phyloP scores from a whole-genome alignment of 1,140 invertebrate genomes.

The Drosophila serrata region DNA sequence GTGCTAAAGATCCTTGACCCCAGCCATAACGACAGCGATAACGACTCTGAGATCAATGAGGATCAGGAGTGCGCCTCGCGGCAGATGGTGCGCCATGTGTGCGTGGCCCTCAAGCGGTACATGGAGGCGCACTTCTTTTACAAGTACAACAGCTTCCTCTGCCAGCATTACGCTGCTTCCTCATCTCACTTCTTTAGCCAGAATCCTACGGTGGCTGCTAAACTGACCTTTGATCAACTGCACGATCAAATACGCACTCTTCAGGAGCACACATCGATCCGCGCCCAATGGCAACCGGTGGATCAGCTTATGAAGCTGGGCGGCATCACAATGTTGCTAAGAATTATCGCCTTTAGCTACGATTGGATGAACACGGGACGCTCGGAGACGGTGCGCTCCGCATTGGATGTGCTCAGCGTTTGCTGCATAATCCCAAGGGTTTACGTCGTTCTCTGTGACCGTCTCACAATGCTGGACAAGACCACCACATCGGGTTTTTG shows the following conservation, averaged over 20 bases:
- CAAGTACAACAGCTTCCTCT: constrained; percentile 92
- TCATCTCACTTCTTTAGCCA: constrained; percentile 64
- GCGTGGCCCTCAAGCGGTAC: constrained; percentile 95
- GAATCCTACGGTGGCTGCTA: constrained; percentile 68
- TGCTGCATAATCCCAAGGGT: constrained; percentile 96
- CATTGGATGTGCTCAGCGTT: constrained; percentile 95
- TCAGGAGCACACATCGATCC: constrained; percentile 91
- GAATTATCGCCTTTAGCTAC: constrained; percentile 95
- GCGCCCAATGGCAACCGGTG: constrained; percentile 93
- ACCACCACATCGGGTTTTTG: constrained; percentile 90
- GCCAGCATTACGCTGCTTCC: constrained; percentile 83
- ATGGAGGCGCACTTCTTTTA: constrained; percentile 96
- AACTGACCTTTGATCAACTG: constrained; percentile 91
- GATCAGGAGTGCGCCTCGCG: constrained; percentile 96
- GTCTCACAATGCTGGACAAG: constrained; percentile 91
- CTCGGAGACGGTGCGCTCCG: constrained; percentile 94
- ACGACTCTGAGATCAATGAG: constrained; percentile 89
- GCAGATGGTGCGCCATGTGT: constrained; percentile 97
- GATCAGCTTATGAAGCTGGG: constrained; percentile 94
- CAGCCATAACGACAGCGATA: constrained; percentile 90
- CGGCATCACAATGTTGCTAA: constrained; percentile 92
- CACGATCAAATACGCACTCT: constrained; percentile 94
- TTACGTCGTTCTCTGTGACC: constrained; percentile 92
- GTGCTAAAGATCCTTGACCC: constrained; percentile 87
- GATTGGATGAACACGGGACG: constrained; percentile 96